phyloP scores from a whole-genome alignment of 2,113 vertebrate species.

The Heteronetta atricapilla region DNA sequence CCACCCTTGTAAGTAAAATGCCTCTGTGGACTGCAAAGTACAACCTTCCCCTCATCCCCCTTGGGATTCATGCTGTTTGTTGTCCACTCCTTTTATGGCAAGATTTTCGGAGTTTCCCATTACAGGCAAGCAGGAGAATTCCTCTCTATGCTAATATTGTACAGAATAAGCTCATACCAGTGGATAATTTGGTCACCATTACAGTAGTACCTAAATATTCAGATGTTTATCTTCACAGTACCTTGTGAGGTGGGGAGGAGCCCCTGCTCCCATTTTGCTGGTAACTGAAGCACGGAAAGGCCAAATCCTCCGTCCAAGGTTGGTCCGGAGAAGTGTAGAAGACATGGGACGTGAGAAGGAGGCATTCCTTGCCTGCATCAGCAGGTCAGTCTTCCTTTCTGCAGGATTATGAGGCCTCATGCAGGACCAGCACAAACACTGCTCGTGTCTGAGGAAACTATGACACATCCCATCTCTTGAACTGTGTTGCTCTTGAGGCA shows the following conservation, averaged over 20 bases:
- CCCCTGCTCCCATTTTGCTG: background rate
- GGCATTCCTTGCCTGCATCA: background rate
- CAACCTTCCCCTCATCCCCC: background rate
- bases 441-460: background rate
- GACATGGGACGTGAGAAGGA: background rate
- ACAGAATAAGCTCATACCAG: background rate
- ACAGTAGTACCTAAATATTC: constrained; percentile 26
- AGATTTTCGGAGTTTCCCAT: constrained; percentile 55
- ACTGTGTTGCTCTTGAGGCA: background rate
- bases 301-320: background rate
- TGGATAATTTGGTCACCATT: constrained; percentile 23
- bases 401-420: background rate
- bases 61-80: constrained; percentile 36
- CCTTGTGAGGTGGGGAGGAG: background rate
- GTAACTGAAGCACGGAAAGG: background rate
- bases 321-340: background rate
- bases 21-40: background rate
- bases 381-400: background rate
- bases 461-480: background rate
- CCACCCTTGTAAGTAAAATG: constrained; percentile 21
- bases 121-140: constrained; percentile 44
- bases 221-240: background rate
- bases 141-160: constrained; percentile 23
- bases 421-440: background rate
- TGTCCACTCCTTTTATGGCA: constrained; percentile 58